A percentile compares a stretch with the other conserved stretches of the same genome.
phyloP scores from a whole-genome alignment of 2,888 invertebrate genomes.

The Pammene aurita region DNA sequence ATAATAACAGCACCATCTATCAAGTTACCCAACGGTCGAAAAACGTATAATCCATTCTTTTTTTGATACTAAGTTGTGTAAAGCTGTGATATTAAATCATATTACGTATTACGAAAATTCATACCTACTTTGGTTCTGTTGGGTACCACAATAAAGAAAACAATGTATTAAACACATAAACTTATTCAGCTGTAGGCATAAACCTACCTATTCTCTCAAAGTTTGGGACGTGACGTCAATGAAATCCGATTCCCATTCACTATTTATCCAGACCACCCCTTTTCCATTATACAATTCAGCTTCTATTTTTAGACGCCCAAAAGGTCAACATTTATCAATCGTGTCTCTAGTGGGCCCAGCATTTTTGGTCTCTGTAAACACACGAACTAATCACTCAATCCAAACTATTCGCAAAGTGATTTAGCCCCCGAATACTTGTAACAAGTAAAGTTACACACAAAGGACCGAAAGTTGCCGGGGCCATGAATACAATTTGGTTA shows the following conservation, averaged over 20 bases:
- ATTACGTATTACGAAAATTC: too few species aligned
- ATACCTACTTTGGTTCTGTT: too few species aligned
- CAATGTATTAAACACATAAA: not conserved
- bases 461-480: constrained; percentile 45
- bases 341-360: not conserved
- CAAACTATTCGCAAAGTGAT: constrained; percentile 56
- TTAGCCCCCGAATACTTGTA: constrained; percentile 25
- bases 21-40: too few species aligned
- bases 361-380: constrained; percentile 16
- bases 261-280: constrained; percentile 1
- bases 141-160: too few species aligned
- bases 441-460: constrained; percentile 40
- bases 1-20: too few species aligned
- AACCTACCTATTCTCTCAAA: not conserved
- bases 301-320: constrained; percentile 6
- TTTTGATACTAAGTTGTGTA: too few species aligned
- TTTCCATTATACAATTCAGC: constrained; percentile 1
- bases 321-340: constrained; percentile 18
- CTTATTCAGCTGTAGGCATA: not conserved
- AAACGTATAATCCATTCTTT: too few species aligned
- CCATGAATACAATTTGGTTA: constrained; percentile 60
- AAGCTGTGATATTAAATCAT: too few species aligned
- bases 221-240: constrained; percentile 4
- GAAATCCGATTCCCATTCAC: constrained; percentile 3
- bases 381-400: constrained; percentile 53